Base-by-base conservation (phyloP, 2,888 invertebrate genomes). In the Eupithecia abbreviata region DNA sequence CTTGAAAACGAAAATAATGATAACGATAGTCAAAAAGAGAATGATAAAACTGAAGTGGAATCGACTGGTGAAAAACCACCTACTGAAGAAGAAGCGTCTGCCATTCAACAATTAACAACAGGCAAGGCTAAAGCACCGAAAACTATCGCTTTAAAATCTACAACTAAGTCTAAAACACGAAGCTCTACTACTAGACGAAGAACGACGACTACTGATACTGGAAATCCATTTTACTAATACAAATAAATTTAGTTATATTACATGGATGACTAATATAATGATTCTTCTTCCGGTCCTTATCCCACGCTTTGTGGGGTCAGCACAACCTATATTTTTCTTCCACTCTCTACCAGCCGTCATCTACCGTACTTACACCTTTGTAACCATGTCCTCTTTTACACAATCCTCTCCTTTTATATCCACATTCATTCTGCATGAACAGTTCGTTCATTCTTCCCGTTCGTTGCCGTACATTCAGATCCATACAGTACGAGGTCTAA, bases 221-320 rank as follows among this genome's bases (percentile, higher is more conserved):
- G 79, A 18, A 45, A 79, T 71, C 79, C 79, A 70, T 79, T 79
- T 73, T 77, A 79, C 58, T 76, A 58, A 77, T 43, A 43, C 4
- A 66, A n/a, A 42, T 41, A 42, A 66, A 15, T 2, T 2, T 30
- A 62, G 12, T 62, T 62, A 42, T 66, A 66, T 41, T 41, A 66
- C 6, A 42, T 66, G 66, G 6, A 6, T 66, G 41, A 41, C 9
- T 58, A 18, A 7, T 45, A 45, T 0, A 6, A 4, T 7, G 1
- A 1, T 45, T 45, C 45, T 6, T 45, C 30, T 45, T 45, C 4
- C 6, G 7, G 4, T 45, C 45, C 45, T 45, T 45, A 45, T 45
- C 45, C 45, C 45, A 45, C 45, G 45, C 4, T 45, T 7, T 6
- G 45, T 45, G 45, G 7, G 30, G 30, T 30, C 30, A 30, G 30